Conservation (phyloP, 2,113 vertebrate genomes). For the Andinoacara biseriatus region DNA sequence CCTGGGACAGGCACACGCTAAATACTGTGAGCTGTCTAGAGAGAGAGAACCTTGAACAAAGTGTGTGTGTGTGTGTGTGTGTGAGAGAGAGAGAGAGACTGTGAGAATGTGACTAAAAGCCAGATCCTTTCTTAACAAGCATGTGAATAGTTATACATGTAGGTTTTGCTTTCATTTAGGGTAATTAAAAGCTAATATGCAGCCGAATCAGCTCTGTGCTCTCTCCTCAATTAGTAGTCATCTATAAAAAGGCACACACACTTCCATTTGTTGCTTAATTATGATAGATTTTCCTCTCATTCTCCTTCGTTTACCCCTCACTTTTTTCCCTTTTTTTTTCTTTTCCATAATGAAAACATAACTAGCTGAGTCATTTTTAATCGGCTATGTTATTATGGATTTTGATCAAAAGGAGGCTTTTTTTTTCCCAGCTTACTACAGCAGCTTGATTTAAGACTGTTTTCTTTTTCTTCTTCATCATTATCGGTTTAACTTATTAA, state of each 20-base stretch:
- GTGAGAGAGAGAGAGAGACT: not conserved
- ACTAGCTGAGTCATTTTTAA: constrained; percentile 68
- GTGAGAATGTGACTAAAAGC: constrained; percentile 1
- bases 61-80: constrained; percentile 6
- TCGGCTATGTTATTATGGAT: constrained; percentile 54
- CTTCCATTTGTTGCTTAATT: constrained; percentile 64
- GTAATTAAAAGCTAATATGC: constrained; percentile 74
- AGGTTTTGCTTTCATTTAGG: constrained; percentile 63
- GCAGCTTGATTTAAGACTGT: constrained; percentile 58
- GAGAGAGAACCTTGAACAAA: constrained; percentile 55
- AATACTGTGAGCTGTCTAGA: constrained; percentile 49
- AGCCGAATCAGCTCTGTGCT: constrained; percentile 52
- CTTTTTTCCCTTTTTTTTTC: constrained; percentile 7
- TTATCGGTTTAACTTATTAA: constrained; percentile 67
- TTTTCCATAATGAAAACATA: constrained; percentile 62
- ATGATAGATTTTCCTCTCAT: constrained; percentile 69
- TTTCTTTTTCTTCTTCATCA: constrained; percentile 55
- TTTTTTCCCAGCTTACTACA: constrained; percentile 35
- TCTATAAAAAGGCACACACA: constrained; percentile 62
- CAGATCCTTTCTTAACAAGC: not conserved
- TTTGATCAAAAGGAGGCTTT: constrained; percentile 50
- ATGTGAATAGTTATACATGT: constrained; percentile 17
- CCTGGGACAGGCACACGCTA: constrained; percentile 35
- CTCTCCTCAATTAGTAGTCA: constrained; percentile 65
- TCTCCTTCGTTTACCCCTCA: constrained; percentile 56